A percentile compares a stretch with the other conserved stretches of the same genome.
Evolutionary conservation across 2,113 vertebrate genomes (phyloP).

Genomic region (Struthidea cinerea): DNA sequence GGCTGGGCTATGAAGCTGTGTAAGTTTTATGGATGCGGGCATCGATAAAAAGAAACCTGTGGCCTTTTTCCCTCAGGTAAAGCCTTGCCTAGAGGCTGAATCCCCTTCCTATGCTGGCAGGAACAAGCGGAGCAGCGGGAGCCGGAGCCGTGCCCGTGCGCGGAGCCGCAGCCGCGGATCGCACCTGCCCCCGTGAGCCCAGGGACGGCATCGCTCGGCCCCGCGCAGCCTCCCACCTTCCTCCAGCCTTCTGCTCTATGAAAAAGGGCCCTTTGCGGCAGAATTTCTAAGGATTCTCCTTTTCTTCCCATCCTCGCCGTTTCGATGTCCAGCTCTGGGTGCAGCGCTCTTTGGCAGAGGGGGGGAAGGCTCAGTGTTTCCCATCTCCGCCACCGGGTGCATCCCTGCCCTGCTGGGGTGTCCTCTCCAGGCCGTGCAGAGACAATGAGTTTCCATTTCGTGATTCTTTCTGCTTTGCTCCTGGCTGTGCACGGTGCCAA

Average conservation of each 20-base stretch:
- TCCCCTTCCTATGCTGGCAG: fast-evolving
- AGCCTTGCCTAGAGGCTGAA: not conserved
- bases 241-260: fast-evolving
- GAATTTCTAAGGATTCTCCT: not conserved
- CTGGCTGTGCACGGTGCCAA: fast-evolving
- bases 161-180: not conserved
- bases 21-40: too few species aligned
- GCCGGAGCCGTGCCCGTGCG: not conserved
- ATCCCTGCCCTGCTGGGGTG: not conserved
- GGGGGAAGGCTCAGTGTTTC: not conserved
- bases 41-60: not conserved
- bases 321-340: not conserved
- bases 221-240: not conserved
- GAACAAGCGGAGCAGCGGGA: not conserved
- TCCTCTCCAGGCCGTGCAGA: not conserved
- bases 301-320: not conserved
- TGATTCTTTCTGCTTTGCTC: not conserved
- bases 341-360: not conserved
- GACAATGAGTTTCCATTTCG: not conserved
- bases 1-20: fast-evolving
- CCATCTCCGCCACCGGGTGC: fast-evolving
- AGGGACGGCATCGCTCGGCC: not conserved
- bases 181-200: slow-evolving; percentile 20
- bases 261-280: not conserved
- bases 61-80: not conserved